Evolutionary conservation across 2,888 invertebrate species (phyloP).

Genomic region (Leptarthrus brevirostris): DNA sequence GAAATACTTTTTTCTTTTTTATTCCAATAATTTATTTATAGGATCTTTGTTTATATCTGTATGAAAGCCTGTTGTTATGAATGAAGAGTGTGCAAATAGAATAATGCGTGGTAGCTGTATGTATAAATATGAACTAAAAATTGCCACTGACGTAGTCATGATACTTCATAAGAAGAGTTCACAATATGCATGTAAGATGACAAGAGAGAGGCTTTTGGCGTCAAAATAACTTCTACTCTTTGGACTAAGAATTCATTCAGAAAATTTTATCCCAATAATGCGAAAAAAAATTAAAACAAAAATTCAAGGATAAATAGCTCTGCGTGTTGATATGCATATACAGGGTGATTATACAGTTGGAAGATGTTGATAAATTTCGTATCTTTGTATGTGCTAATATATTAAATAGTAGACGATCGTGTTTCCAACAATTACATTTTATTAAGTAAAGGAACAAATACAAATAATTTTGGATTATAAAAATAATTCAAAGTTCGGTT

Average conservation of each 20-base stretch:
- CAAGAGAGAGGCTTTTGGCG: background rate
- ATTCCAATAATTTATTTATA: constrained; percentile 25
- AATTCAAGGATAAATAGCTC: background rate
- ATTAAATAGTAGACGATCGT: too few species aligned
- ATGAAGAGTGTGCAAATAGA: constrained; percentile 22
- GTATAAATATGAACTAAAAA: constrained; percentile 11
- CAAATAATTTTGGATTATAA: too few species aligned
- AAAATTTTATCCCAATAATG: background rate
- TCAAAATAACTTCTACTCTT: background rate
- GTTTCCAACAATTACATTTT: too few species aligned
- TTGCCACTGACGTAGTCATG: constrained; percentile 11
- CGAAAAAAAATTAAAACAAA: background rate
- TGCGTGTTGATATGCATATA: too few species aligned
- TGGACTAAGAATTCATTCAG: constrained; percentile 8
- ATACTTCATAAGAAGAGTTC: background rate
- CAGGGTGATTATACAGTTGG: too few species aligned
- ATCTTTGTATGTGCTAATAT: too few species aligned
- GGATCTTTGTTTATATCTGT: constrained; percentile 28
- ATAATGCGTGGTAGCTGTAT: background rate
- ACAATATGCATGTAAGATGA: background rate
- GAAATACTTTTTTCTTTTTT: constrained; percentile 15
- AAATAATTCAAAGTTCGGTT: too few species aligned
- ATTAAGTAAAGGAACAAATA: too few species aligned
- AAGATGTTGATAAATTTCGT: too few species aligned
- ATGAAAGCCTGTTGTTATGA: constrained; percentile 23